These are phyloP conservation scores for Folsomia candida DNA, from an alignment of 2,888 invertebrate species.

Conservation along the genomic window DNA sequence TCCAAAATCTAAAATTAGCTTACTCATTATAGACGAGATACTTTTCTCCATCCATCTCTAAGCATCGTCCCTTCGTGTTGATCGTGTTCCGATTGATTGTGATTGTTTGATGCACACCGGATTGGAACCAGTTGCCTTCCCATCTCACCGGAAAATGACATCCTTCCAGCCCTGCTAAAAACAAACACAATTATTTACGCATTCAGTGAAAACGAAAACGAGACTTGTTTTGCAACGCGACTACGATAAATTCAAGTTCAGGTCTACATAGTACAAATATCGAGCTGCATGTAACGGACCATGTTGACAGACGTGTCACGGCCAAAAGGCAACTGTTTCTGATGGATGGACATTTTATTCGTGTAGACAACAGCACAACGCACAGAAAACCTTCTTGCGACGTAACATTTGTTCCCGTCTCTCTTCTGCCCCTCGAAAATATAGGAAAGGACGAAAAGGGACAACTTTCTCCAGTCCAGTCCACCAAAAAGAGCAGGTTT, in stretches of 20 bases:
- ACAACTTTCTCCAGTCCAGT: no score
- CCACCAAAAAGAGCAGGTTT: no score
- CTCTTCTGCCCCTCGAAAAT: no score
- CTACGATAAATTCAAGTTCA: no score
- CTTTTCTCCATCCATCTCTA: conserved; percentile 66
- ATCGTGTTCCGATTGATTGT: conserved; percentile 59
- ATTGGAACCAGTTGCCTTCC: conserved; percentile 62
- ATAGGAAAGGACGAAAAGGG: no score
- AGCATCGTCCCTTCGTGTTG: conserved; percentile 67
- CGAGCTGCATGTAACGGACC: not conserved
- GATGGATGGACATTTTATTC: conserved; percentile 45
- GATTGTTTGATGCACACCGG: conserved; percentile 59
- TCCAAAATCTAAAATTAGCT: no score
- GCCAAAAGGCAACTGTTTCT: conserved; percentile 42
- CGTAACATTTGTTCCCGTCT: no score
- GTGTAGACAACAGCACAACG: not conserved
- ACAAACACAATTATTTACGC: no score
- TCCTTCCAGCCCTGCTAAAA: conserved; percentile 42
- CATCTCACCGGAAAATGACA: conserved; percentile 44
- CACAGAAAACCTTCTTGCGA: not conserved
- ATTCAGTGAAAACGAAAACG: no score
- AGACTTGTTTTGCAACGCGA: no score
- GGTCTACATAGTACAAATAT: no score
- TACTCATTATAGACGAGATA: conserved; percentile 60
- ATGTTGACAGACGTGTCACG: conserved; percentile 40